Evolutionary conservation across 2,113 vertebrate species (phyloP), one percentile per base, ranked within the genome.

Genomic region (Picathartes gymnocephalus): DNA sequence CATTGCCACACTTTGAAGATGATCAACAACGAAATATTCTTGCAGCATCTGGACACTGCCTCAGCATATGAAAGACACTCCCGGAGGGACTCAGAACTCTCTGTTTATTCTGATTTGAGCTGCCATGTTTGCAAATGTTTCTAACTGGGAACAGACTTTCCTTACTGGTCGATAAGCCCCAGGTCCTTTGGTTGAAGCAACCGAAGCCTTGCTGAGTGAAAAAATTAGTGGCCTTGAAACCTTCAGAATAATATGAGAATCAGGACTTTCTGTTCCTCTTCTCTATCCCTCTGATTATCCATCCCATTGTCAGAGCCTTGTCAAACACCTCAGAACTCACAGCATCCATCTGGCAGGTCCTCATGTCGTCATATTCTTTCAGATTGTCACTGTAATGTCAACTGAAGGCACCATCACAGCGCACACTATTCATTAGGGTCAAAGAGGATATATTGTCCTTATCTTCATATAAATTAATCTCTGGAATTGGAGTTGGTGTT

Each of bases 11-110:
- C 57, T 91, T 65, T 78, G 93, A 96, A 51, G 81, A 90, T 82
- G 54, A 95, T 93, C 91, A 83, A 31, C 3, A 4, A 91, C 71
- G 81, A 96, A 95, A 88, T 69, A 80, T 44, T 86, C 85, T 61
- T 62, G 57, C 78, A 93, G 81, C 35, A 77, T 80, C 45, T 72
- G 92, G 78, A 57, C 58, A 42, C 58, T 66, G 93, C 81, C 70
- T 80, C 31, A 61, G 77, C 92, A 51, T 14, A 42, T 25, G 39
- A 80, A 88, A 86, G 27, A 28, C 5, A 28, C 37, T 85, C 94
- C 93, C 5, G 0, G 56, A 62, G 87, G 91, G 70, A 53, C 58
- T 62, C 78, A 42, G 15, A 76, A 24, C 24, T 54, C 68, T 25
- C 51, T 65, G 4, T 82, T 83, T 81, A 89, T 84, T 92, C 89